Conservation (phyloP, 2,113 vertebrate genomes). For the Anas platyrhynchos region DNA sequence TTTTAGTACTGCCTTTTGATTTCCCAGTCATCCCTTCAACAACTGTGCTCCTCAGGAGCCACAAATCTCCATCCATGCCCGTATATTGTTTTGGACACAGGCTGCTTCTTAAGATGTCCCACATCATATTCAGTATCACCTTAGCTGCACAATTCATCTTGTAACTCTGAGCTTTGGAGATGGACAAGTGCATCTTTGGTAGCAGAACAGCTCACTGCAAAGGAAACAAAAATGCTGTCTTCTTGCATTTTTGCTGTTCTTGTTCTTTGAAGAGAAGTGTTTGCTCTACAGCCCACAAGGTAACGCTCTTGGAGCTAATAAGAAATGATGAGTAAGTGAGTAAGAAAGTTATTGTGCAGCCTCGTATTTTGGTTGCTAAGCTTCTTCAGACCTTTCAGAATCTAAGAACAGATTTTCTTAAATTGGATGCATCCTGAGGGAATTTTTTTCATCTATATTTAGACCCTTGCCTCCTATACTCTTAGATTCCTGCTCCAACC, state of each 20-base stretch:
- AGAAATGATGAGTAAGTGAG: neutral
- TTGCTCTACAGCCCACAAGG: neutral
- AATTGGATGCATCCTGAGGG: neutral
- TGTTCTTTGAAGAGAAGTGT: neutral
- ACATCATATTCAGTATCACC: neutral
- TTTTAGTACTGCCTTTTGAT: neutral
- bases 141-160: neutral
- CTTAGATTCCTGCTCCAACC: neutral
- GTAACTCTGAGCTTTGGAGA: accelerated
- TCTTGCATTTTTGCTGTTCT: neutral
- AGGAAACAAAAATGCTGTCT: neutral
- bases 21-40: neutral
- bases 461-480: neutral
- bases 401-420: neutral
- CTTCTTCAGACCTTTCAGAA: neutral
- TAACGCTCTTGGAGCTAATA: neutral
- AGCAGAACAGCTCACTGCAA: neutral
- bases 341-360: neutral
- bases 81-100: neutral
- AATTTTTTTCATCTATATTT: neutral
- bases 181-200: neutral
- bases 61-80: neutral
- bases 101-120: neutral
- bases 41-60: neutral
- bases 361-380: neutral